These are phyloP conservation scores for Gymnothorax javanicus DNA, from an alignment of 2,797 vertebrate species.

Conservation along the genomic window DNA sequence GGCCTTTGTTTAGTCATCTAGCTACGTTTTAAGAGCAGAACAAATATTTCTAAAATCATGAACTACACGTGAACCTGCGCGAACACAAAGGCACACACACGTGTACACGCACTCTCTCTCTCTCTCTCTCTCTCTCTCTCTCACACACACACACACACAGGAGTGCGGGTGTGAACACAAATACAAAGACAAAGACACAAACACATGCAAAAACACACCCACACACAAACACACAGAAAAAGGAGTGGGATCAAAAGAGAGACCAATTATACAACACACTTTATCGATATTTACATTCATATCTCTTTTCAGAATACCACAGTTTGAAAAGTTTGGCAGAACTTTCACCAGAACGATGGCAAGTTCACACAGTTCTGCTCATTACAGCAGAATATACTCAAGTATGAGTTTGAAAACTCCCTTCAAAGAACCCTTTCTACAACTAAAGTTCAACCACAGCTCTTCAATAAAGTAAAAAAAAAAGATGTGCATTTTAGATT, in stretches of 20 bases:
- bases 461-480: too few species aligned
- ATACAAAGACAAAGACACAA: too few species aligned
- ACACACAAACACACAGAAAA: too few species aligned
- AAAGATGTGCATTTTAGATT: too few species aligned
- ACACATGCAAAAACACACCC: too few species aligned
- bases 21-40: slow-evolving; percentile 57
- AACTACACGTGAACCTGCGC: slow-evolving; percentile 47
- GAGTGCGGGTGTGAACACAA: too few species aligned
- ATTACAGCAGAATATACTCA: background rate
- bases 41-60: slow-evolving; percentile 24
- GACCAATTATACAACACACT: background rate
- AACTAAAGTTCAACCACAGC: too few species aligned
- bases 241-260: slow-evolving; percentile 16
- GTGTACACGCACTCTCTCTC: too few species aligned
- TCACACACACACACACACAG: background rate
- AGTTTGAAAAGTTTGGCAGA: background rate
- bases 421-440: background rate
- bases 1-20: slow-evolving; percentile 23
- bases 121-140: too few species aligned
- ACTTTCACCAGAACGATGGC: background rate
- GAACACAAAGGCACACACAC: background rate
- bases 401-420: background rate
- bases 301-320: background rate
- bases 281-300: background rate
- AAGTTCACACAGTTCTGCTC: background rate